Base-by-base conservation (phyloP, 37 sponge, comb jelly and placozoan genomes). In the Haliclona indistincta region DNA sequence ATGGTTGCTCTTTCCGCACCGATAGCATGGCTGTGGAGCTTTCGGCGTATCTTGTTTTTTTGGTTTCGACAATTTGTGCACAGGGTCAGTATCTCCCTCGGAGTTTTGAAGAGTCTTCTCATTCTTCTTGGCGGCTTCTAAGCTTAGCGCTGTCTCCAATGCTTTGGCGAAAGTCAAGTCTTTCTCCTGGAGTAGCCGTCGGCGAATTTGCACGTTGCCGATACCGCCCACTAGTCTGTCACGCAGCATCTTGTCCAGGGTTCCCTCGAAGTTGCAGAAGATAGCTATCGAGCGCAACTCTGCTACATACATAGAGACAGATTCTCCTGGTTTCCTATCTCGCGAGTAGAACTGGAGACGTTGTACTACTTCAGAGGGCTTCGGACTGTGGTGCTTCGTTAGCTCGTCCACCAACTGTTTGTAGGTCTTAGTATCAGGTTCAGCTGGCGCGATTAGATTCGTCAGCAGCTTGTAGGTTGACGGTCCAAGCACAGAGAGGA, bases 141-240 rank as follows among this genome's bases (percentile, higher is more conserved):
- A 17, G 49, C 13, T 47, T 47, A 13, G 8, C 17, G 79, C 79
- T 19, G 39, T 11, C 41, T 78, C 58, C 69, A 78, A 17, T 41
- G 79, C 69, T 19, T 53, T 34, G 15, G 65, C 32, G 41, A 80
- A 61, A 7, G 81, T 71, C 81, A 80, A 58, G 17, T 43, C 47
- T 7, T 17, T 3, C 35, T 71, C 72, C 17, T 40, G 19, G 52
- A 80, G 72, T 34, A 80, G 63, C 25, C 49, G 55, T 8, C 72
- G 54, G 10, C 54, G 72, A 35, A 80, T 56, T 36, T 4, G 19
- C 7, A 5, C 37, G 38, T 80, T 43, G 20, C 35, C 37, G 29
- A 80, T 58, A 6, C 81, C 81, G 32, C 77, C 61, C 32, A 76
- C 52, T n/a, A 78, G 28, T 4, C 79, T 67, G 33, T 78, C 69